These are phyloP conservation scores for Trinorchestia longiramus DNA, from an alignment of 1,140 invertebrate genomes.

Conservation along the genomic window DNA sequence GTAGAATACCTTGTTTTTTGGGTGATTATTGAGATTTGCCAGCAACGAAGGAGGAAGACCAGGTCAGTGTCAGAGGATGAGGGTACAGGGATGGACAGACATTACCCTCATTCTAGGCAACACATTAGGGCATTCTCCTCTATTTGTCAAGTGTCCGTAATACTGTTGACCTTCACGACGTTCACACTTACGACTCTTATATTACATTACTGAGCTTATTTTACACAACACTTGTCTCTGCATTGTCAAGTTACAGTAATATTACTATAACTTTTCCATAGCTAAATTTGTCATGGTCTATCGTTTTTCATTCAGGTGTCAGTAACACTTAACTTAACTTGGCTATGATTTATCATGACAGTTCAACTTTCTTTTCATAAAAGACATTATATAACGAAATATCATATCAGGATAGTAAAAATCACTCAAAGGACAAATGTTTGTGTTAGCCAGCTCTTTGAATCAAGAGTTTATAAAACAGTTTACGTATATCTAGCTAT, in stretches of 20 bases:
- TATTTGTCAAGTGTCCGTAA: neutral
- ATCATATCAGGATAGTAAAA: neutral
- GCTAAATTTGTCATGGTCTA: neutral
- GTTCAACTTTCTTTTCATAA: neutral
- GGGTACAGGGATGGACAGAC: neutral
- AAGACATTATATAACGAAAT: neutral
- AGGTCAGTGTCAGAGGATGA: neutral
- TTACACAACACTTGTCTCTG: neutral
- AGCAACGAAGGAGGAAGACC: neutral
- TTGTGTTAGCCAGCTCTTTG: too few relatives aligned
- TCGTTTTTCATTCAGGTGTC: neutral
- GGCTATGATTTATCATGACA: neutral
- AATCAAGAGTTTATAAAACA: too few relatives aligned
- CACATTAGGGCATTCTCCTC: neutral
- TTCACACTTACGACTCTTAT: neutral
- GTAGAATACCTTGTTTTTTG: too few relatives aligned
- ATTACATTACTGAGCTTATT: neutral
- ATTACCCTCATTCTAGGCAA: neutral
- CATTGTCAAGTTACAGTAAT: neutral
- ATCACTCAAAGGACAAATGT: too few relatives aligned
- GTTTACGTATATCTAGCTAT: too few relatives aligned
- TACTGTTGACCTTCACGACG: neutral
- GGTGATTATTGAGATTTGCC: neutral
- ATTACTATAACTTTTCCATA: neutral
- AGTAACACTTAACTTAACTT: neutral